A percentile compares a stretch with the other conserved stretches of the same genome.
Evolutionary conservation across 2,113 vertebrate species (phyloP).

Genomic region (Passer domesticus): DNA sequence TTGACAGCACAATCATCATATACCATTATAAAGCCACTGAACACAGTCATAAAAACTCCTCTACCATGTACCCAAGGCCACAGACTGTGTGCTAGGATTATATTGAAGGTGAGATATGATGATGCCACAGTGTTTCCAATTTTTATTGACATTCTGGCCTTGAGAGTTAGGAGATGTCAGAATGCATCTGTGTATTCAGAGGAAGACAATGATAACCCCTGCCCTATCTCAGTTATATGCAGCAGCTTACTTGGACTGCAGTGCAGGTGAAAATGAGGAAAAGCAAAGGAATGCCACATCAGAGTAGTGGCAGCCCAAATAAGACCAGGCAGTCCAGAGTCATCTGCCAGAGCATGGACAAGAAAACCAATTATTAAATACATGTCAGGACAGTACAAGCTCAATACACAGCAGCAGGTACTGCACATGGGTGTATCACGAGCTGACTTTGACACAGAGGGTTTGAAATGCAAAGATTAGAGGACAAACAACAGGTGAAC

Average conservation of each 20-base stretch:
- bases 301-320: neutral
- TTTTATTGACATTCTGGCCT: conserved; percentile 25
- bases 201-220: neutral
- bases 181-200: conserved; percentile 9
- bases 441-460: neutral
- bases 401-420: neutral
- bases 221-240: neutral
- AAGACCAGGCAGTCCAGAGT: neutral
- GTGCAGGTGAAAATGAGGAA: conserved; percentile 55
- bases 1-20: conserved; percentile 42
- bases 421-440: fast-evolving
- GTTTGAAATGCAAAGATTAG: neutral
- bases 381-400: neutral
- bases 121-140: conserved; percentile 1
- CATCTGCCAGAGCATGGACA: neutral
- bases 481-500: neutral
- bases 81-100: neutral
- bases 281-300: neutral
- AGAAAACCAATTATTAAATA: neutral
- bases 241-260: neutral
- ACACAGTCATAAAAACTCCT: conserved; percentile 5
- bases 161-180: conserved; percentile 30
- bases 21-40: conserved; percentile 22
- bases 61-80: neutral
- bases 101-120: conserved; percentile 16